Evolutionary conservation across 2,888 invertebrate species (phyloP), one percentile per base, ranked within the genome.

Genomic region (Melieria picta): DNA sequence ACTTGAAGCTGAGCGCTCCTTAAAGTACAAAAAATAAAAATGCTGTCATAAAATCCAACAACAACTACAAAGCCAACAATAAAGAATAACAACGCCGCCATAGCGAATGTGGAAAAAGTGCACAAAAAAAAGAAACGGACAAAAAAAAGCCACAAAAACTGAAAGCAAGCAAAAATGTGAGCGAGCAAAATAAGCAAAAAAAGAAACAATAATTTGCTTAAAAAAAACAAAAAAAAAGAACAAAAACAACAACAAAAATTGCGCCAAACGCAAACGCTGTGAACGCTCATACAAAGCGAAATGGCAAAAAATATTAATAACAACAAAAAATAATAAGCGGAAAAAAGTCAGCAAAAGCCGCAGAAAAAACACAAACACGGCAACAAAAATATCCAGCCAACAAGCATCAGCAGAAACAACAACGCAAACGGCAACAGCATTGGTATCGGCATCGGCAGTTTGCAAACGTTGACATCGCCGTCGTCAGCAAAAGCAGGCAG

Each of bases 191-290:
- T 45, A 13, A 62, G n/a, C 64, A 61, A 58, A 69, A 71, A 62
- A 50, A 62, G 66, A 65, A 58, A 48, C 47, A 66, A 66, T 65
- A 52, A 64, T 46, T 57, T 61, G 47, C 64, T 74, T 72, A 67
- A 71, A 57, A 73, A n/a, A 76, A 76, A 77, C 72, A 76, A 74
- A 69, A 55, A 69, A 63, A 63, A 63, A 69, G n/a, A 55, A 67
- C 42, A 48, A 67, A 72, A 78, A 78, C 72, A 72, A 78, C 72
- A 72, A 74, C 74, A 75, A 72, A 78, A 78, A 78, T 78, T 78
- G 78, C 76, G 78, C 76, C 75, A 77, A 73, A 70, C 57, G 60
- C 50, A 58, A 71, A 76, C 74, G 76, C 74, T 74, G 9, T 16
- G 74, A 71, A 66, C 52, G 48, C 69, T 16, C 69, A 57, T 56